A percentile compares a stretch with the other conserved stretches of the same genome.
phyloP scores from a whole-genome alignment of 2,797 vertebrate genomes.

The Pyrocephalus nanus region DNA sequence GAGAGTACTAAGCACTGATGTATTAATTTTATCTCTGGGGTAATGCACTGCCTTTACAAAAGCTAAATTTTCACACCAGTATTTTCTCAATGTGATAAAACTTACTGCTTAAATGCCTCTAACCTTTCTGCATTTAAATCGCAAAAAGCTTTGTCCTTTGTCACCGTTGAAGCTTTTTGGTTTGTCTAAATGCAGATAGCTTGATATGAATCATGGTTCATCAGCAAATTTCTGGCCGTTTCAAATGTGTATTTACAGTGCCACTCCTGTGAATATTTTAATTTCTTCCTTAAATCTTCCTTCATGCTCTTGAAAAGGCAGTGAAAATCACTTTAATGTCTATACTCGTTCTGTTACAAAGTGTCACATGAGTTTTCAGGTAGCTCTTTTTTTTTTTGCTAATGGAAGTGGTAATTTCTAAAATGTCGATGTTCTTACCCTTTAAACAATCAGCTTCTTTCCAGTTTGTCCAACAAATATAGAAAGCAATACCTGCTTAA shows the following conservation, averaged over 20 bases:
- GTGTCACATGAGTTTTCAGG: slow-evolving; percentile 78
- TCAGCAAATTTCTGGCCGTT: background rate
- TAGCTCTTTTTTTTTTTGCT: slow-evolving; percentile 49
- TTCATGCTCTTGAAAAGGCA: slow-evolving; percentile 73
- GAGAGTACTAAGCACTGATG: slow-evolving; percentile 65
- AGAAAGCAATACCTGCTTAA: slow-evolving; percentile 72
- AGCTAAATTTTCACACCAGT: slow-evolving; percentile 6
- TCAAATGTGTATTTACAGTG: background rate
- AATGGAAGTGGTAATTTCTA: slow-evolving; percentile 36
- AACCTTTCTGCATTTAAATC: slow-evolving; percentile 36
- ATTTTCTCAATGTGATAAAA: background rate
- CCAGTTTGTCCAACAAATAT: slow-evolving; percentile 52
- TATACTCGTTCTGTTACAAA: slow-evolving; percentile 61
- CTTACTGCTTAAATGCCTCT: background rate
- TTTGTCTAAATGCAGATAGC: background rate
- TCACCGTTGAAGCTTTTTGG: slow-evolving; percentile 30
- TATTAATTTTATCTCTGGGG: slow-evolving; percentile 70
- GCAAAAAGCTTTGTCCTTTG: slow-evolving; percentile 41
- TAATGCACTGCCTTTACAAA: slow-evolving; percentile 77
- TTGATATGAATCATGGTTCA: background rate
- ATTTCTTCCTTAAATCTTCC: background rate
- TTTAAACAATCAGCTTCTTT: slow-evolving; percentile 61
- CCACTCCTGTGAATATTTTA: background rate
- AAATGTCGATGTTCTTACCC: slow-evolving; percentile 50
- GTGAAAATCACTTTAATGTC: slow-evolving; percentile 62